phyloP scores from a whole-genome alignment of 2,113 vertebrate genomes.

The Rattus rattus region DNA sequence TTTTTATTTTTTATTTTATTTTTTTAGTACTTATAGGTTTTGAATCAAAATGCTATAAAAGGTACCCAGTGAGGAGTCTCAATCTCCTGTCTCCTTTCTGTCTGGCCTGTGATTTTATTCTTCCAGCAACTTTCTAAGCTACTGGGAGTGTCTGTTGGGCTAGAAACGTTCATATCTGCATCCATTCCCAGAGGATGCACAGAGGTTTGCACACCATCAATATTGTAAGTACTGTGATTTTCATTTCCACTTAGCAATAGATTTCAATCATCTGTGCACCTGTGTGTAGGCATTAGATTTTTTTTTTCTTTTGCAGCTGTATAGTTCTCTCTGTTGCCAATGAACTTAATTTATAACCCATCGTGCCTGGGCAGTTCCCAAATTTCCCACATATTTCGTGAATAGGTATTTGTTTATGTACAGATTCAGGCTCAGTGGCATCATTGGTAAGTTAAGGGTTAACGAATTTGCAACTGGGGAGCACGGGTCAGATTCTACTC shows the following conservation, averaged over 20 bases:
- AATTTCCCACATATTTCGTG: background rate
- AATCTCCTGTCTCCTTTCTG: background rate
- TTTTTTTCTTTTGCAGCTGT: background rate
- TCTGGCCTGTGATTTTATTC: background rate
- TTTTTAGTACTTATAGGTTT: background rate
- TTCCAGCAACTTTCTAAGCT: background rate
- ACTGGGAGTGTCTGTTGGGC: background rate
- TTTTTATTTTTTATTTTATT: background rate
- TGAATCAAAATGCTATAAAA: constrained; percentile 11
- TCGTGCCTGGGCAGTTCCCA: background rate
- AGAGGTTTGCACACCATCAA: background rate
- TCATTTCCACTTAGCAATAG: constrained; percentile 14
- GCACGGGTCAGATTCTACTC: background rate
- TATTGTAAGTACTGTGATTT: background rate
- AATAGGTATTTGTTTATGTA: background rate
- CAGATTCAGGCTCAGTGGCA: background rate
- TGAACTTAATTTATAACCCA: background rate
- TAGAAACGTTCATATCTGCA: too few species aligned
- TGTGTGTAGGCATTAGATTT: background rate
- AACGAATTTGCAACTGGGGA: background rate
- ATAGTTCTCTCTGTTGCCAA: background rate
- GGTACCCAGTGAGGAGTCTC: background rate
- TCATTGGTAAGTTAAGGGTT: background rate
- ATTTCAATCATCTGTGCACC: background rate
- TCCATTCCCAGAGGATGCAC: background rate